phyloP scores from a whole-genome alignment of 2,888 invertebrate species.

The Saturnia japonica region DNA sequence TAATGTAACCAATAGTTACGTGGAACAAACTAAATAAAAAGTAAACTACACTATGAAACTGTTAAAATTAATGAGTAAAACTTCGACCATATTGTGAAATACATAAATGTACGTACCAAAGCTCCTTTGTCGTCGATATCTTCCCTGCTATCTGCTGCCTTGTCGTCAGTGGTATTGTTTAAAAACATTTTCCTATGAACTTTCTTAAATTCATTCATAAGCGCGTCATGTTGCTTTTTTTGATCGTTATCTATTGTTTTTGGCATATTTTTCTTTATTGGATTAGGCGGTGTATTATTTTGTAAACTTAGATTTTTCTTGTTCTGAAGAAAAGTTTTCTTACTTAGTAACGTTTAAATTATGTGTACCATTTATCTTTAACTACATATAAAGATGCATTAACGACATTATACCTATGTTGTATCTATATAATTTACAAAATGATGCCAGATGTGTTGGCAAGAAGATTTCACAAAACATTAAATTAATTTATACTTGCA shows the following conservation, averaged over 20 bases:
- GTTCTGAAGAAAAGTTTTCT: conserved; percentile 44
- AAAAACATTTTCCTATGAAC: conserved; percentile 94
- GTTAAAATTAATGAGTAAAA: not conserved
- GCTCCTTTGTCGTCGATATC: conserved; percentile 35
- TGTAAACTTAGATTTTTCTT: conserved; percentile 58
- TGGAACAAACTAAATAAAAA: no score
- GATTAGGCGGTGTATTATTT: conserved; percentile 42
- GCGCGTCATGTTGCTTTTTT: conserved; percentile 86
- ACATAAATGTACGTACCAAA: conserved; percentile 47
- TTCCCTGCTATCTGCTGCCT: not conserved
- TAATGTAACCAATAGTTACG: no score
- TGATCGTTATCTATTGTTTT: conserved; percentile 83
- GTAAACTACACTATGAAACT: not conserved
- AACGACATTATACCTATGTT: no score
- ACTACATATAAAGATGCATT: not conserved
- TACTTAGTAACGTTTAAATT: not conserved
- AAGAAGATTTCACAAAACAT: no score
- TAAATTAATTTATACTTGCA: no score
- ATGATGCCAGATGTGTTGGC: no score
- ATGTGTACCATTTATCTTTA: not conserved
- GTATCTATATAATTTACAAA: no score
- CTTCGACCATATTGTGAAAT: not conserved
- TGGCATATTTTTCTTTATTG: conserved; percentile 57
- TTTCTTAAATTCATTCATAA: conserved; percentile 95
- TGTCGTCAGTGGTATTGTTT: conserved; percentile 53